Base-by-base conservation (phyloP, 2,888 invertebrate genomes). In the Drosophila ochracea region DNA sequence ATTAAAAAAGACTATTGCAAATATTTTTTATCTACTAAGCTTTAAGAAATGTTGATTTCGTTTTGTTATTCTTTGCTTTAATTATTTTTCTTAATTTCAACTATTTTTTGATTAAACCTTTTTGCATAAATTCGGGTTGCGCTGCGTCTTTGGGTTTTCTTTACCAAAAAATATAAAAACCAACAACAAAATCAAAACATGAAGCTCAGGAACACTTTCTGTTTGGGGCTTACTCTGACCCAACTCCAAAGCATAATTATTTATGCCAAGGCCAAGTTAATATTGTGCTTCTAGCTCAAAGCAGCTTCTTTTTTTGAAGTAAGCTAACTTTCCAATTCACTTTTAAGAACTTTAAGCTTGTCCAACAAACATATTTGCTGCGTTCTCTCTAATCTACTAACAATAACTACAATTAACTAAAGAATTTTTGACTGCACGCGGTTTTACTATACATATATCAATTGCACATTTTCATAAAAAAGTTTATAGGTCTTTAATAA, bases 1-100 rank as follows among this genome's bases (percentile, higher is more conserved):
- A 69, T 75, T 76, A 66, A 76, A 80, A 68, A 64, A 81, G 86
- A 88, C 80, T 84, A 82, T 89, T 91, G 88, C 91, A 92, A 91
- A 91, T 50, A 43, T 80, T 63, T 73, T 69, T 74, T 62, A 74
- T 83, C 73, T 80, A 83, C 65, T 78, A 78, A 78, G 90, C 86
- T 84, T 86, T 82, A 58, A 70, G 61, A 78, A 67, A 78, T 70
- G 53, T 70, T 76, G 39, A 37, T 76, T 69, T 86, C n/a, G 54
- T 71, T 83, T 53, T 28, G n/a, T 78, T 81, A 57, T 71, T 1
- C 63, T 81, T 80, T 76, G 67, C 69, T 60, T 85, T 80, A 1
- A 68, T 75, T 72, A 58, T 61, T 63, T 72, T 55, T 16, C 54
- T 64, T 69, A 28, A 64, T 72, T 76, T 84, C 33, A 47, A 35